A percentile compares a stretch with the other conserved stretches of the same genome.
These are phyloP conservation scores for Agrilus cyanescens DNA, from an alignment of 2,888 invertebrate genomes.

Conservation along the genomic window DNA sequence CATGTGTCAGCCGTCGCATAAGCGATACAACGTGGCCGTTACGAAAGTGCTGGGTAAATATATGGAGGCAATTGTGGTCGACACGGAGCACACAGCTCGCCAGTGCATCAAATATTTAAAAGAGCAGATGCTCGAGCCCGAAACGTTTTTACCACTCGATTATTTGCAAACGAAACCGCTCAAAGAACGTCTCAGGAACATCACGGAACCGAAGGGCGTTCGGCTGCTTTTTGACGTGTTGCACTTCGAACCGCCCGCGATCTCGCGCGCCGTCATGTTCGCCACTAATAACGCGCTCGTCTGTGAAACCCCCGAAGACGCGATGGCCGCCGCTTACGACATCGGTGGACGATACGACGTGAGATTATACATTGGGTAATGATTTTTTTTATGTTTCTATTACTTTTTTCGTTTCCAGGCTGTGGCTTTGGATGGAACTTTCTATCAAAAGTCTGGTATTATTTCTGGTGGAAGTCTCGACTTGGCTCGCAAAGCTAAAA, in stretches of 20 bases:
- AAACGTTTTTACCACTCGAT: constrained; percentile 94
- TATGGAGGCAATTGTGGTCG: constrained; percentile 99
- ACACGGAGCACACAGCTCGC: constrained; percentile 93
- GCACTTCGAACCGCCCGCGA: constrained; percentile 86
- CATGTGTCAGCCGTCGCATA: constrained; percentile 98
- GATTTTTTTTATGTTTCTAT: too few relatives aligned
- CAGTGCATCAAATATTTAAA: constrained; percentile 93
- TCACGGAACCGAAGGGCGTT: constrained; percentile 89
- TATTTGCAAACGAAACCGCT: constrained; percentile 93
- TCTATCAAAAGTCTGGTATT: constrained; percentile 97
- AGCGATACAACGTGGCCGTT: constrained; percentile 93
- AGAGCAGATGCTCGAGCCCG: constrained; percentile 95
- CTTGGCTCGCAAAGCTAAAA: constrained; percentile 90
- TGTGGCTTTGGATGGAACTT: constrained; percentile 94
- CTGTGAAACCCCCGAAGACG: constrained; percentile 98
- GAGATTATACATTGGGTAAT: constrained; percentile 20
- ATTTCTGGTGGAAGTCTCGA: constrained; percentile 96
- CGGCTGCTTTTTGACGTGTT: constrained; percentile 95
- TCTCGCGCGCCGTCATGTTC: constrained; percentile 92
- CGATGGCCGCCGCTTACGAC: constrained; percentile 90
- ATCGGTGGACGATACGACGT: constrained; percentile 79
- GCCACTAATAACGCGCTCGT: constrained; percentile 98
- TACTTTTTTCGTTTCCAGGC: constrained; percentile 54
- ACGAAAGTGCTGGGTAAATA: constrained; percentile 97
- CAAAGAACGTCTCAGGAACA: constrained; percentile 62